Conservation (phyloP, 2,888 invertebrate genomes). For the Mantis religiosa region DNA sequence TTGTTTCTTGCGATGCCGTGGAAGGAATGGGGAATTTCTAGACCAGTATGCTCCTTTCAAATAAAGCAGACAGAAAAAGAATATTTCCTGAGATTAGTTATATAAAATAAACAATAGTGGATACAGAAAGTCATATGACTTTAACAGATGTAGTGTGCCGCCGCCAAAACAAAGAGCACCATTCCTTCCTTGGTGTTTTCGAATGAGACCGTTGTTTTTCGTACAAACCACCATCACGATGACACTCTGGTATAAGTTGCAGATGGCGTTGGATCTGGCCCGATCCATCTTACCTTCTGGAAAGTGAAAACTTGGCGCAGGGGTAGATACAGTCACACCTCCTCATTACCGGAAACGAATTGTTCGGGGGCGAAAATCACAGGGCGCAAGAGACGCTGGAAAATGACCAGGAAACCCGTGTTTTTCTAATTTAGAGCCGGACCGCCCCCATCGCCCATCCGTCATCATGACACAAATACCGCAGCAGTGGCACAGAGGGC, state of each 20-base stretch:
- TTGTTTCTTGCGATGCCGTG: no score
- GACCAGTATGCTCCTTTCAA: no score
- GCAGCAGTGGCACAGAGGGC: background rate
- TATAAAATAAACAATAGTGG: no score
- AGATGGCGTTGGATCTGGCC: background rate
- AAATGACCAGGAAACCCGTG: background rate
- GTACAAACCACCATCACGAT: background rate
- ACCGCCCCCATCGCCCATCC: background rate
- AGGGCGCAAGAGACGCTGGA: background rate
- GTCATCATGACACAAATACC: background rate
- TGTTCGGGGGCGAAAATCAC: conserved; percentile 14
- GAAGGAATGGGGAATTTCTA: no score
- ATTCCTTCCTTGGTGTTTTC: no score
- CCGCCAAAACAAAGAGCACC: no score
- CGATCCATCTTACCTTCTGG: background rate
- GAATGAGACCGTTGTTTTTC: background rate
- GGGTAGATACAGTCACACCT: background rate
- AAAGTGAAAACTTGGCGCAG: background rate
- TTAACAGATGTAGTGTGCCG: no score
- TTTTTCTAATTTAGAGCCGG: background rate
- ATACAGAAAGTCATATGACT: no score
- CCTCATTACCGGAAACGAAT: conserved; percentile 14
- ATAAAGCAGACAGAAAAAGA: no score
- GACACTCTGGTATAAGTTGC: background rate
- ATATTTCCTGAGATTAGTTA: no score